A percentile compares a stretch with the other conserved stretches of the same genome.
Conservation (phyloP, 2,888 invertebrate genomes). For the Sacculina carcini region DNA sequence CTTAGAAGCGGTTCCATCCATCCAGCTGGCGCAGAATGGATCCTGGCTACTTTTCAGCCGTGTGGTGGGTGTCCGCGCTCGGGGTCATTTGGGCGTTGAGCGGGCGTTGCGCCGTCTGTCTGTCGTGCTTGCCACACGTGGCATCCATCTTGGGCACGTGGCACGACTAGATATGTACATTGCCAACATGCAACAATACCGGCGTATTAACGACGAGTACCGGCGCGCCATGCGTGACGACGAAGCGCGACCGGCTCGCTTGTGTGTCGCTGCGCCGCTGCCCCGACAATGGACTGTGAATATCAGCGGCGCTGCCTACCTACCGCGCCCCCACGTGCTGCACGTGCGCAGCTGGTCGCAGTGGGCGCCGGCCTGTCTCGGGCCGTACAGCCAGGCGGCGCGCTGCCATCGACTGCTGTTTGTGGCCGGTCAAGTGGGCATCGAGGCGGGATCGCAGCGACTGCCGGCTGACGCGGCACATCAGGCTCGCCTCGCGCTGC, state of each 20-base stretch:
- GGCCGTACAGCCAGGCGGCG: slow-evolving; percentile 73
- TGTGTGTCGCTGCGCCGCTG: slow-evolving; percentile 55
- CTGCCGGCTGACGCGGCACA: slow-evolving; percentile 40
- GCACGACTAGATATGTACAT: slow-evolving; percentile 62
- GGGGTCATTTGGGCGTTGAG: no score
- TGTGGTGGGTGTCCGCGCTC: no score
- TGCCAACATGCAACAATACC: slow-evolving; percentile 51
- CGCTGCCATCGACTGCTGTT: slow-evolving; percentile 57
- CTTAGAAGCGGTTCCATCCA: no score
- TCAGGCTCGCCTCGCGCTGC: slow-evolving; percentile 54
- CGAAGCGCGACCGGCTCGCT: slow-evolving; percentile 52
- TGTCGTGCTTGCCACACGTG: no score
- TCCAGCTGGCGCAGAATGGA: no score
- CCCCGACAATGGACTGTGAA: slow-evolving; percentile 26
- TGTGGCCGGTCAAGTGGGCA: slow-evolving; percentile 72
- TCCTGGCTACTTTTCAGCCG: no score
- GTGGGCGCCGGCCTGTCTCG: slow-evolving; percentile 95
- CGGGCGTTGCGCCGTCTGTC: no score
- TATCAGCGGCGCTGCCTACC: background rate
- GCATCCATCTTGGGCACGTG: slow-evolving; percentile 41
- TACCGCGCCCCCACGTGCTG: slow-evolving; percentile 25
- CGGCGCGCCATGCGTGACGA: slow-evolving; percentile 39
- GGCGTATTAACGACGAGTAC: slow-evolving; percentile 48
- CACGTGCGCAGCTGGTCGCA: slow-evolving; percentile 87
- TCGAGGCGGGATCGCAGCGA: slow-evolving; percentile 53